Evolutionary conservation across 2,888 invertebrate species (phyloP), one percentile per base, ranked within the genome.

Genomic region (Dasypogon diadema): DNA sequence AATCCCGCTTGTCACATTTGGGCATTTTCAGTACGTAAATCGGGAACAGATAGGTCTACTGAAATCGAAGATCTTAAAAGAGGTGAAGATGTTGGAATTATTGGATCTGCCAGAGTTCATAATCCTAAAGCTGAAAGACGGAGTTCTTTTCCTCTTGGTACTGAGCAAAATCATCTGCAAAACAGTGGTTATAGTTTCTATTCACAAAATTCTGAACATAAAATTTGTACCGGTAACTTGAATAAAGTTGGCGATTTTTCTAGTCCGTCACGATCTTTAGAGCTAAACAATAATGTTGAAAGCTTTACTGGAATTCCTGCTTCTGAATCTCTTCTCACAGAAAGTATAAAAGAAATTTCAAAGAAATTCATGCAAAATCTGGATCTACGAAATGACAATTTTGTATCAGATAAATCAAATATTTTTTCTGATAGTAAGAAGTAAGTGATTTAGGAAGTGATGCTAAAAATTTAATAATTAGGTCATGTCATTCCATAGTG

Each of bases 321-420:
- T 16, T 83, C 83, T 1, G 83, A 85, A 77, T 83, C 84, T n/a
- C 79, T 86, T 60, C 80, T 86, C 21, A 84, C 83, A 56, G 84
- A 84, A 78, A 85, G 85, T 76, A 85, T 86, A 76, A 86, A 85
- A 78, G 86, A 86, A 81, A 85, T 86, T 79, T 86, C 86, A 24
- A 84, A 84, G 75, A 86, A 85, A 81, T 81, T 86, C 58, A 85
- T 86, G 81, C 86, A 86, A 81, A 85, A 86, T n/a, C 84, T 86
- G 60, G 84, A 83, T 75, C 74, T 79, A 34, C 74, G 76, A 2
- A 56, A 63, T 68, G 68, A 75, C 63, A 65, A n/a, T n/a, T n/a
- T n/a, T n/a, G n/a, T n/a, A n/a, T n/a, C n/a, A n/a, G n/a, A n/a
- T n/a, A n/a, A n/a, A n/a, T n/a, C n/a, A n/a, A n/a, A n/a, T n/a